Evolutionary conservation across 2,888 invertebrate genomes (phyloP), one percentile per base, ranked within the genome.

Genomic region (Chaetogeoica ovagalla): DNA sequence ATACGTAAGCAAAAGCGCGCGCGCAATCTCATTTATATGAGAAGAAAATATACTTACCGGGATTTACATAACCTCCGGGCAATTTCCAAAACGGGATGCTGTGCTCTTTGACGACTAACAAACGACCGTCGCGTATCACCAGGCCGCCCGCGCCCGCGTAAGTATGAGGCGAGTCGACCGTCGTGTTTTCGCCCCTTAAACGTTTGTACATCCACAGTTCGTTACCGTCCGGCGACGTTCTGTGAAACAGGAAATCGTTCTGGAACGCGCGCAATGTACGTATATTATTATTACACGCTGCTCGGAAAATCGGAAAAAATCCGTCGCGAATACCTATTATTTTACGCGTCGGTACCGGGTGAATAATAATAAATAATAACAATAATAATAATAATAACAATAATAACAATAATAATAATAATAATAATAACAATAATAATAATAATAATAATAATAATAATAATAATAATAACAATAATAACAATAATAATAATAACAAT

Each of bases 1-100:
- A n/a, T n/a, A n/a, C n/a, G n/a, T n/a, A n/a, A n/a, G n/a, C n/a
- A n/a, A n/a, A n/a, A n/a, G n/a, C n/a, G n/a, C n/a, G n/a, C n/a
- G n/a, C n/a, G n/a, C n/a, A n/a, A n/a, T n/a, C n/a, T n/a, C n/a
- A n/a, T n/a, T n/a, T n/a, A n/a, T n/a, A 57, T 57, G 43, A 57
- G 23, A 75, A 19, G 57, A 23, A 2, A 21, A 55, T 55, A 43
- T 30, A 19, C 43, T 75, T 52, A 81, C 81, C 73, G 52, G 81
- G 92, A 86, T 96, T 94, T 23, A 94, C 94, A 87, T 93, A 94
- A 73, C 97, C 97, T 75, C 97, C 97, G 21, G 97, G 97, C 11
- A 97, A 87, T 87, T 97, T 97, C 95, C 95, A 97, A 85, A 91
- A 90, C 68, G 85, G 85, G 23, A 88, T 85, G 81, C 88, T 87